A percentile compares a stretch with the other conserved stretches of the same genome.
These are phyloP conservation scores for Menidia menidia DNA, from an alignment of 2,797 vertebrate genomes.

Conservation along the genomic window DNA sequence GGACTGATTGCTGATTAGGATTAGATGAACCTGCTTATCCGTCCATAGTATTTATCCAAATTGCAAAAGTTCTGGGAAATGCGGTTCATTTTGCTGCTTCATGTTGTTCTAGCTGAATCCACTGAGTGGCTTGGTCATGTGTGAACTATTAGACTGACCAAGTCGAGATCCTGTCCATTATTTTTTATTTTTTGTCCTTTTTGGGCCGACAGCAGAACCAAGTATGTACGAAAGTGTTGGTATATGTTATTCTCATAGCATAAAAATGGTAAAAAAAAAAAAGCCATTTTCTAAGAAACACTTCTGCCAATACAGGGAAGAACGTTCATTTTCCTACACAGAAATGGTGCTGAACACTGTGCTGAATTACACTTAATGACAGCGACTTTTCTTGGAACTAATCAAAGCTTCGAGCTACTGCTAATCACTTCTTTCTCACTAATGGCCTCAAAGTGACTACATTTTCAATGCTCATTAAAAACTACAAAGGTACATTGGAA, in stretches of 20 bases:
- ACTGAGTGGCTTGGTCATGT: background rate
- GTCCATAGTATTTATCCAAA: constrained; percentile 4
- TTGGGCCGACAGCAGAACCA: too few species aligned
- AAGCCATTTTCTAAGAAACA: too few species aligned
- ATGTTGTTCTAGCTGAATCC: constrained; percentile 1
- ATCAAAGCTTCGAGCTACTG: background rate
- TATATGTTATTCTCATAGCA: too few species aligned
- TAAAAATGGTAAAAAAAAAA: too few species aligned
- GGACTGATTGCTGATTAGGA: constrained; percentile 5
- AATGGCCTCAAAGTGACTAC: too few species aligned
- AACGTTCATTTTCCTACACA: too few species aligned
- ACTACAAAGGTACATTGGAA: background rate
- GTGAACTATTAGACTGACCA: too few species aligned
- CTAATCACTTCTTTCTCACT: background rate
- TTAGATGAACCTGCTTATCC: background rate
- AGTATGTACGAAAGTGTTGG: too few species aligned
- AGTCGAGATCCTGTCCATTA: too few species aligned
- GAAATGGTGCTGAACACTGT: too few species aligned
- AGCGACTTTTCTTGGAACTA: background rate
- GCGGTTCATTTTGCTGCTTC: constrained; percentile 11
- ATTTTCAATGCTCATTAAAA: background rate
- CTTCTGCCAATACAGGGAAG: too few species aligned
- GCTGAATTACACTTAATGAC: background rate
- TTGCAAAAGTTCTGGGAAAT: constrained; percentile 21
- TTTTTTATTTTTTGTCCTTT: too few species aligned